Conservation (phyloP, 2,797 vertebrate species). For the Cirrhinus mrigala region DNA sequence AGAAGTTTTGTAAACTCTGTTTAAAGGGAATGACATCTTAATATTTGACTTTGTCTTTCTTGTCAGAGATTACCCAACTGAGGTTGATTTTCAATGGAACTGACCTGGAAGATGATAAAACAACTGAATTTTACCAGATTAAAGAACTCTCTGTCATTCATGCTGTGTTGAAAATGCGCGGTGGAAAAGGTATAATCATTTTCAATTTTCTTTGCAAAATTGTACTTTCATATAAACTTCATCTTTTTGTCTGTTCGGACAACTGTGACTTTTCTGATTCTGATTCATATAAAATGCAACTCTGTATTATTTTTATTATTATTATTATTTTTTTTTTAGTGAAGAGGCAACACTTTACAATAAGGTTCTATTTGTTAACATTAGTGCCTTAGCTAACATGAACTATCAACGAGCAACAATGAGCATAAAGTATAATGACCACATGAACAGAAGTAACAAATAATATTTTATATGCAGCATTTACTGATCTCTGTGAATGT, state of each 20-base stretch:
- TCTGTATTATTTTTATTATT: no score
- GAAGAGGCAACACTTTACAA: no score
- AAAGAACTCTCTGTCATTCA: background rate
- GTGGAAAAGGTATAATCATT: background rate
- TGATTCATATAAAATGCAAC: background rate
- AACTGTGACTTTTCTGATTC: background rate
- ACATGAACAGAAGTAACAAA: no score
- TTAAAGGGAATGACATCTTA: background rate
- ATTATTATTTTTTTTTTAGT: no score
- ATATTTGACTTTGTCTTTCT: background rate
- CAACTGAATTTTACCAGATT: background rate
- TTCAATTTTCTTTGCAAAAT: background rate
- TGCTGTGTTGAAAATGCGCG: background rate
- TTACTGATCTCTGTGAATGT: no score
- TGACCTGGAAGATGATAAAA: background rate
- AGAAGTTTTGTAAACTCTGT: background rate
- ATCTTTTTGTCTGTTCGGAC: no score
- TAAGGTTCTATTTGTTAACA: no score
- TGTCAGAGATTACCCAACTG: background rate
- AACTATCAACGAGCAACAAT: no score
- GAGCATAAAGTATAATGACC: no score
- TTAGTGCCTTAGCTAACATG: no score
- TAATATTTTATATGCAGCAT: no score
- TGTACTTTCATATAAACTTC: background rate
- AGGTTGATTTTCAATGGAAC: background rate